These are phyloP conservation scores for Cyclina sinensis DNA, from an alignment of 1,140 invertebrate species.

Conservation along the genomic window DNA sequence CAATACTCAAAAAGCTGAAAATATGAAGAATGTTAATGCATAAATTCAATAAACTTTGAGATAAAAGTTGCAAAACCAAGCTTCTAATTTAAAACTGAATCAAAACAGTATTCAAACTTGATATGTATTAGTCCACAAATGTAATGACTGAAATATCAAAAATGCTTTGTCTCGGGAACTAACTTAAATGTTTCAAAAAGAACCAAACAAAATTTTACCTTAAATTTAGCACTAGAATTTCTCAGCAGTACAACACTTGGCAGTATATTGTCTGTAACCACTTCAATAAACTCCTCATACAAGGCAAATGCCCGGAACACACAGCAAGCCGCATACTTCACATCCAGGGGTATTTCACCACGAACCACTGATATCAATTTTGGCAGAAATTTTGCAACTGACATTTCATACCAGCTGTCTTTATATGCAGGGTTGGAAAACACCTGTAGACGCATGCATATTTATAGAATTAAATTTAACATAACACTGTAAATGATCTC, in stretches of 20 bases:
- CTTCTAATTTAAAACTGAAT: too few relatives aligned
- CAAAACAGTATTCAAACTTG: too few relatives aligned
- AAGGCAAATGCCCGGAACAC: constrained; percentile 69
- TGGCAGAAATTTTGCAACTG: constrained; percentile 63
- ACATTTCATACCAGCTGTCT: constrained; percentile 58
- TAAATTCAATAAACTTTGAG: too few relatives aligned
- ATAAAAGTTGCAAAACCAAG: too few relatives aligned
- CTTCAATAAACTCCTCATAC: constrained; percentile 59
- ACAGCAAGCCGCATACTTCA: constrained; percentile 78
- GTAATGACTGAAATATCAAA: too few relatives aligned
- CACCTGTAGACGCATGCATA: constrained; percentile 47
- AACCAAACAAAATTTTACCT: constrained; percentile 67
- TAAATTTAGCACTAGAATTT: constrained; percentile 71
- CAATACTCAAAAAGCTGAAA: too few relatives aligned
- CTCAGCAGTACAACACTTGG: constrained; percentile 63
- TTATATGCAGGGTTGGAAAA: constrained; percentile 38
- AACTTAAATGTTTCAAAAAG: too few relatives aligned
- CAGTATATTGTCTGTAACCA: constrained; percentile 64
- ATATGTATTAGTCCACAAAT: too few relatives aligned
- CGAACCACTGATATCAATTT: constrained; percentile 67
- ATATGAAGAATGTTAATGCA: too few relatives aligned
- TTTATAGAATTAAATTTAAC: too few relatives aligned
- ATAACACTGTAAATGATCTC: too few relatives aligned
- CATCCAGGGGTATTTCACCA: constrained; percentile 67
- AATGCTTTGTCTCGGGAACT: too few relatives aligned